A percentile compares a stretch with the other conserved stretches of the same genome.
Conservation (phyloP, 2,888 invertebrate genomes). For the Ectropis crepuscularia region DNA sequence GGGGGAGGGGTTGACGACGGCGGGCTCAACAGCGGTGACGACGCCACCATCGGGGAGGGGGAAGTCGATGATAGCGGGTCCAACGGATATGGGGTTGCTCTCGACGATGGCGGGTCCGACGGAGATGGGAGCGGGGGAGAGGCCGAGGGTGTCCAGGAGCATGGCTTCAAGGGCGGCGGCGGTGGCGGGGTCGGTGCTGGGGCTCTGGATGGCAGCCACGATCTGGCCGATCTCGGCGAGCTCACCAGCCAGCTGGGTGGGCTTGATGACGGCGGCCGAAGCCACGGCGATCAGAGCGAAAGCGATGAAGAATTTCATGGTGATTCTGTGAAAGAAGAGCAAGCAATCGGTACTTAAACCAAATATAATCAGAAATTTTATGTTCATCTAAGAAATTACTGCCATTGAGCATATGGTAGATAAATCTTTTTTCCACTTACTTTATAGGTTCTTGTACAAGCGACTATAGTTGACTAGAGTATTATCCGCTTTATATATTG, state of each 20-base stretch:
- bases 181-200: conserved; percentile 46
- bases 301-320: conserved; percentile 68
- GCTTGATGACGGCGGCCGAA: conserved; percentile 55
- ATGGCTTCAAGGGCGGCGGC: conserved; percentile 42
- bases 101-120: conserved; percentile 43
- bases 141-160: conserved; percentile 35
- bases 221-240: conserved; percentile 44
- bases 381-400: too few relatives aligned
- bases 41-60: conserved; percentile 40
- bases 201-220: conserved; percentile 46
- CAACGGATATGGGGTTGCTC: too few relatives aligned
- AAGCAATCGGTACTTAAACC: neutral
- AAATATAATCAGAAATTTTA: neutral
- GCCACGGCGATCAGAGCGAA: conserved; percentile 67
- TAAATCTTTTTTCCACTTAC: conserved; percentile 10
- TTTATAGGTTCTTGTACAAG: conserved; percentile 25
- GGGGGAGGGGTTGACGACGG: conserved; percentile 15
- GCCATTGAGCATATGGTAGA: too few relatives aligned
- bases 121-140: conserved; percentile 35
- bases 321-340: conserved; percentile 42
- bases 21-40: conserved; percentile 22
- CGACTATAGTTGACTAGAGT: conserved; percentile 24
- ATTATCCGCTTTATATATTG: conserved; percentile 22
- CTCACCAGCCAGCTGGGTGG: conserved; percentile 16
- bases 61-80: conserved; percentile 24